Conservation (phyloP, 2,113 vertebrate genomes). For the Strix aluco region DNA sequence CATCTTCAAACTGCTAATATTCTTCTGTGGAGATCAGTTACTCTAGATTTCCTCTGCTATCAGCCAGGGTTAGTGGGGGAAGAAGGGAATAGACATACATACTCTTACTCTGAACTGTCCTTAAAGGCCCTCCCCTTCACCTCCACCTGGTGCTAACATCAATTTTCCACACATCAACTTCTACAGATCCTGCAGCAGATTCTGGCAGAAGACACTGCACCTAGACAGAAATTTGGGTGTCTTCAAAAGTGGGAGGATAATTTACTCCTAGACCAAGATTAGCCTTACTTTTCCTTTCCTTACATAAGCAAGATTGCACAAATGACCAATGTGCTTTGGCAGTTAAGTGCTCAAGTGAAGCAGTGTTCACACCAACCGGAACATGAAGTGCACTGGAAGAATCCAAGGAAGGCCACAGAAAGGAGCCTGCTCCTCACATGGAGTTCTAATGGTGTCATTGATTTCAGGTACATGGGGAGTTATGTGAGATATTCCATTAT, state of each 20-base stretch:
- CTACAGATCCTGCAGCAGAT: not conserved
- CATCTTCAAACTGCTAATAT: not conserved
- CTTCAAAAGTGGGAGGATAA: not conserved
- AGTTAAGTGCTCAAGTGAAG: not conserved
- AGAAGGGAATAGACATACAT: not conserved
- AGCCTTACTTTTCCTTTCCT: not conserved
- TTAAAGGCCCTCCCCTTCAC: not conserved
- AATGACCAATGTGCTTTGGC: not conserved
- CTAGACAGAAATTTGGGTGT: not conserved
- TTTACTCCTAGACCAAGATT: not conserved
- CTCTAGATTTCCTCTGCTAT: not conserved
- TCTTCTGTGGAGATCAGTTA: not conserved
- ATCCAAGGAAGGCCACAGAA: slow-evolving; percentile 96
- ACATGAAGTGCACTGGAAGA: slow-evolving; percentile 91
- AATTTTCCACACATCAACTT: not conserved
- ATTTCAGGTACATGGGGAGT: slow-evolving; percentile 88
- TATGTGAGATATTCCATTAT: slow-evolving; percentile 88
- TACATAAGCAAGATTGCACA: not conserved
- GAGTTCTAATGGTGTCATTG: slow-evolving; percentile 86
- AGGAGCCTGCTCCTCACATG: slow-evolving; percentile 83
- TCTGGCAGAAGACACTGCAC: not conserved
- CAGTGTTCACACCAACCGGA: slow-evolving; percentile 78
- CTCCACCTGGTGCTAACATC: not conserved
- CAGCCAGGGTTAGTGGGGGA: not conserved
- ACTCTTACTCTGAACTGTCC: not conserved